These are phyloP conservation scores for Eudyptes chrysolophus DNA, from an alignment of 2,113 vertebrate species.

Conservation along the genomic window DNA sequence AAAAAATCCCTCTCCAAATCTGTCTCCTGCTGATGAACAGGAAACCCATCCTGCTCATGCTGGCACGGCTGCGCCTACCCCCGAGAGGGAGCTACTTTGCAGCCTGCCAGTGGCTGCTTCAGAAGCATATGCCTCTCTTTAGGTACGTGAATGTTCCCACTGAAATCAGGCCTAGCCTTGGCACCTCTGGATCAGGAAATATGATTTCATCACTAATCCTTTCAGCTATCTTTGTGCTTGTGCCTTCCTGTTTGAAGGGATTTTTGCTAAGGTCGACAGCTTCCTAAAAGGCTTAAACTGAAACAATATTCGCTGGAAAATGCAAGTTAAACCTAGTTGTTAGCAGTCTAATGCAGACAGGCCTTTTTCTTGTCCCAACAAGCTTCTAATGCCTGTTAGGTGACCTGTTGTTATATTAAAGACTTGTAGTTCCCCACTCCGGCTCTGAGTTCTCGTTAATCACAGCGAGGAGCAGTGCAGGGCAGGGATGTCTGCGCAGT, in stretches of 20 bases:
- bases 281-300: background rate
- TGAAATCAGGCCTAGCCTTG: background rate
- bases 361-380: background rate
- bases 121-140: background rate
- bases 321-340: background rate
- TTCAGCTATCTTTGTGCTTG: background rate
- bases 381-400: background rate
- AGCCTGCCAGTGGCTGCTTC: background rate
- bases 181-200: background rate
- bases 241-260: background rate
- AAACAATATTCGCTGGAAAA: background rate
- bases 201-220: background rate
- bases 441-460: background rate
- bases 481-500: fast-evolving
- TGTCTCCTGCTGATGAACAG: background rate
- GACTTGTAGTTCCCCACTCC: background rate
- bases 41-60: background rate
- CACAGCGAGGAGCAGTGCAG: background rate
- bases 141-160: background rate
- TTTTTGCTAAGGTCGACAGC: background rate
- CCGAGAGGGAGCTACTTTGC: background rate
- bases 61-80: background rate
- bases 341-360: background rate
- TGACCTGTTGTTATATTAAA: background rate
- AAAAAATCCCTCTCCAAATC: background rate